These are phyloP conservation scores for Lordiphosa collinella DNA, from an alignment of 1,140 invertebrate species.

Conservation along the genomic window DNA sequence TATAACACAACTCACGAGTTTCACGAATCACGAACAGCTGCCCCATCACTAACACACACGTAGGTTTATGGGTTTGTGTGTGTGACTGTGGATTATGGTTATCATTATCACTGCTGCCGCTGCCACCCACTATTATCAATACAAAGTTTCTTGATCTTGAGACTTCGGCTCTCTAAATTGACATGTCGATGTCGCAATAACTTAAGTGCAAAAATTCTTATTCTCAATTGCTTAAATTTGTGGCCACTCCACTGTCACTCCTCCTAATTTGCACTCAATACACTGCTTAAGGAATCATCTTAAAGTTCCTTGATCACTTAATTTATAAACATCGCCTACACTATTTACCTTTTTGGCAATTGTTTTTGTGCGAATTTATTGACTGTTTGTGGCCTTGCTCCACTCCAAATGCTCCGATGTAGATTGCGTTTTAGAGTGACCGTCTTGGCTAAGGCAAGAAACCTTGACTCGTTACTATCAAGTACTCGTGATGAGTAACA, in stretches of 20 bases:
- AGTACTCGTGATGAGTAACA: too few relatives aligned
- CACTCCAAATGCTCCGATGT: background rate
- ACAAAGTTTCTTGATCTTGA: conserved; percentile 10
- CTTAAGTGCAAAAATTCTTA: conserved; percentile 2
- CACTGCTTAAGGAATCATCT: too few relatives aligned
- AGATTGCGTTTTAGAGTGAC: conserved; percentile 28
- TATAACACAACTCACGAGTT: too few relatives aligned
- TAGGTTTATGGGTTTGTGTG: background rate
- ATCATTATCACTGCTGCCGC: conserved; percentile 11
- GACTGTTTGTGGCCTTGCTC: background rate
- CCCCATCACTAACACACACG: conserved; percentile 8
- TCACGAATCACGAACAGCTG: too few relatives aligned
- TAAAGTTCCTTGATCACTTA: background rate
- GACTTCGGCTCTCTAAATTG: too few relatives aligned
- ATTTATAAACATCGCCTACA: background rate
- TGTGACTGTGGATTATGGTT: conserved; percentile 9
- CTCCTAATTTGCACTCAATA: too few relatives aligned
- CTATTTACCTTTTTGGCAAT: conserved; percentile 45
- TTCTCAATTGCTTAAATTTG: conserved; percentile 26
- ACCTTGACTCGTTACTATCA: too few relatives aligned
- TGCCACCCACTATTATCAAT: conserved; percentile 32
- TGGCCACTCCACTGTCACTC: too few relatives aligned
- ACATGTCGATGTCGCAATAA: too few relatives aligned
- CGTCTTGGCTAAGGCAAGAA: background rate
- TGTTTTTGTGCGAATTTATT: conserved; percentile 46